Evolutionary conservation across 2,888 invertebrate genomes (phyloP).

Genomic region (Strigamia crassipes): DNA sequence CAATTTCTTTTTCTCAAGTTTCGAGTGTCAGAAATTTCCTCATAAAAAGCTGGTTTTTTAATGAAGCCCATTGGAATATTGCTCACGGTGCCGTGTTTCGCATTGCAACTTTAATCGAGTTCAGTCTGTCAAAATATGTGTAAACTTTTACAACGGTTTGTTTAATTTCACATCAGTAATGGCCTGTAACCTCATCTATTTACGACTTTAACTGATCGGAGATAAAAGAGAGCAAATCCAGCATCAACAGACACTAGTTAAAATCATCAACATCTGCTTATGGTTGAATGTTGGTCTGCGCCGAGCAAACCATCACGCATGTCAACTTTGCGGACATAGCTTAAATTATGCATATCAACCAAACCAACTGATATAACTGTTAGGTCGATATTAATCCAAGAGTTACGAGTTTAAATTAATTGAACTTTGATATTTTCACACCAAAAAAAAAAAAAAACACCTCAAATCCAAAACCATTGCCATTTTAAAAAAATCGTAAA

Average conservation of each 20-base stretch:
- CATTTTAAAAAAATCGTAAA: background rate
- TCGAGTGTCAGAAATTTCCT: background rate
- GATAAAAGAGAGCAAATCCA: conserved; percentile 42
- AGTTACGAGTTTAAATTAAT: background rate
- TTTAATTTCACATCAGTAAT: conserved; percentile 35
- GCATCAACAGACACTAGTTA: conserved; percentile 34
- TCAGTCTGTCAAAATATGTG: background rate
- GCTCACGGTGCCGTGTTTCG: background rate
- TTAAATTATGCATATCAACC: conserved; percentile 34
- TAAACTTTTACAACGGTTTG: conserved; percentile 37
- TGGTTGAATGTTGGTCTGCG: conserved; percentile 24
- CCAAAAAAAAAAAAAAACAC: background rate
- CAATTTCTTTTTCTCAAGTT: background rate
- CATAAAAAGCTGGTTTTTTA: background rate
- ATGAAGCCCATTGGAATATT: background rate
- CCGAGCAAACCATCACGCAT: conserved; percentile 32
- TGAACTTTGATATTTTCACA: background rate
- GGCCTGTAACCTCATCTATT: conserved; percentile 35
- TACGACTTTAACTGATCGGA: conserved; percentile 19
- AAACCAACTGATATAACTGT: background rate
- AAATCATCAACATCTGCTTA: conserved; percentile 42
- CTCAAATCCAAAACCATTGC: background rate
- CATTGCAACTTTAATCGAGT: conserved; percentile 7
- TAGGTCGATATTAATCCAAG: background rate
- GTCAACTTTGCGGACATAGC: conserved; percentile 24